Evolutionary conservation across 2,113 vertebrate genomes (phyloP), one percentile per base, ranked within the genome.

Genomic region (Pachypanchax playfairii): DNA sequence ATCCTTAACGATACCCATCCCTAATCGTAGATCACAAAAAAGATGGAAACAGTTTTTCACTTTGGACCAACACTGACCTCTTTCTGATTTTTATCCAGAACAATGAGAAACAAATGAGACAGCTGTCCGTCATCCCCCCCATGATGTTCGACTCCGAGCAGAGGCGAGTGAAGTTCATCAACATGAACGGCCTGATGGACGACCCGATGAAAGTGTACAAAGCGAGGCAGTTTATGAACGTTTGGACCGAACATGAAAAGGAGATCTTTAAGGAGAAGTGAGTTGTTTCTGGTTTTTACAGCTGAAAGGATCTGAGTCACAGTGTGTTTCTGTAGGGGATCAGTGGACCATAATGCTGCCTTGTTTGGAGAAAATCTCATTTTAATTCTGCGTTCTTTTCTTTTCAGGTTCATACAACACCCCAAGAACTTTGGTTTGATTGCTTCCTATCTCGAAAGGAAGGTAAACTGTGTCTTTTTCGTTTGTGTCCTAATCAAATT

Each of bases 251-350:
- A 83, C 97, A 99, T 0, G 97, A 99, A 79, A 99, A 98, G 82
- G 97, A 97, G 86, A 96, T 98, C 89, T 99, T 99, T 82, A 99
- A 95, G 70, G 96, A 99, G 86, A 99, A 99, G 97, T 98, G 92
- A 95, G 93, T 90, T 55, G 18, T 41, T 59, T 42, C 42, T 6
- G 12, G 7, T 18, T 28, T 60, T 48, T 12, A 1, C 29, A 20
- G 5, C 1, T 7, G 35, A 49, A 20, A 1, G 26, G 57, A 15
- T 28, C 33, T 29, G 3, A 25, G 15, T n/a, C 28, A 3, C 41
- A 43, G 15, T 31, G 17, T 39, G 24, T 65, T 22, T n/a, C 20
- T 28, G 11, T 17, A 4, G 1, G 20, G 22, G 24, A 47, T 3
- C n/a, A 9, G 18, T 14, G 21, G 21, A 14, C 4, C 14, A 13